Conservation (phyloP, 2,888 invertebrate species). For the Macrophya annulata region DNA sequence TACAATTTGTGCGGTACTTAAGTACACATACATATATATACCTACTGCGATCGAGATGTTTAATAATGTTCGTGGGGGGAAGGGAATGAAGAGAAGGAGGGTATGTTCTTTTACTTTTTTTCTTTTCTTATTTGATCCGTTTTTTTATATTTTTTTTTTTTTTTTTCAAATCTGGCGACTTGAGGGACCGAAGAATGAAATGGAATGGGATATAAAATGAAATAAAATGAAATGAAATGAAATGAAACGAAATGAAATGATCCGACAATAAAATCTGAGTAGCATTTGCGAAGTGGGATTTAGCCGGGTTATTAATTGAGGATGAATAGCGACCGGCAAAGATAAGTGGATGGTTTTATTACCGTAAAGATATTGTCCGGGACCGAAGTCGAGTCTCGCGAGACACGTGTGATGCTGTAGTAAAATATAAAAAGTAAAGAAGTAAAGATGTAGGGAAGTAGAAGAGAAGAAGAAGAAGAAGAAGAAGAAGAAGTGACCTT, state of each 20-base stretch:
- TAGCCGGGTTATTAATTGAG: slow-evolving; percentile 25
- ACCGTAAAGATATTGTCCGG: slow-evolving; percentile 31
- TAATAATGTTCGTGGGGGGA: neutral
- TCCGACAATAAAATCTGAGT: neutral
- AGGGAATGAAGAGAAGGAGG: neutral
- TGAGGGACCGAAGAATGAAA: slow-evolving; percentile 9
- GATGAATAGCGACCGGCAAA: neutral
- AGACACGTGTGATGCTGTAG: neutral
- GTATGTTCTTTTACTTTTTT: neutral
- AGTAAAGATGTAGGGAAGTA: neutral
- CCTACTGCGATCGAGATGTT: neutral
- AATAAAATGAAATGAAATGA: neutral
- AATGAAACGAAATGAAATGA: neutral
- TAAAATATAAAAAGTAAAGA: slow-evolving; percentile 54
- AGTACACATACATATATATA: neutral
- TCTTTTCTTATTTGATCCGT: too few relatives aligned
- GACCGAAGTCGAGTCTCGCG: neutral
- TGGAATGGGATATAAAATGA: neutral
- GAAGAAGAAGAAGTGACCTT: slow-evolving; percentile 36
- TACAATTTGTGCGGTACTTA: neutral
- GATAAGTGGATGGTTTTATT: slow-evolving; percentile 13
- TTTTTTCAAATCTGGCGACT: neutral
- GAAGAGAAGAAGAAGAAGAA: neutral
- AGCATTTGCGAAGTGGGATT: neutral
- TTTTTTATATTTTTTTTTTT: neutral